Evolutionary conservation across 2,888 invertebrate species (phyloP).

Genomic region (Chymomyza procnemis): DNA sequence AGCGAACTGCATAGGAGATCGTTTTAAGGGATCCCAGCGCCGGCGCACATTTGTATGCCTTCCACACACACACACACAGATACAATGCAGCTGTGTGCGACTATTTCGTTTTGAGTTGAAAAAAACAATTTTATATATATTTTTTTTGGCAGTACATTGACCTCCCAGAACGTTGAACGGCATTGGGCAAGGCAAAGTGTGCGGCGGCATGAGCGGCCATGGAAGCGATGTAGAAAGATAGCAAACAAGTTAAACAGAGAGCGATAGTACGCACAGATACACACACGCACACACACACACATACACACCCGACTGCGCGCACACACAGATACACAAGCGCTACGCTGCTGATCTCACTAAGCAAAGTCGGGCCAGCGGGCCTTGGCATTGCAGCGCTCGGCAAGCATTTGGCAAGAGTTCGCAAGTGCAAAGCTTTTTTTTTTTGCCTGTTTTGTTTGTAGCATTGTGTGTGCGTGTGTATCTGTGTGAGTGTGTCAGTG

Average conservation of each 20-base stretch:
- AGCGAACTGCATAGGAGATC: conserved; percentile 63
- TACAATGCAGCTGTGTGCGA: conserved; percentile 37
- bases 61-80: conserved; percentile 27
- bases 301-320: conserved; percentile 17
- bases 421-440: conserved; percentile 28
- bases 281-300: conserved; percentile 20
- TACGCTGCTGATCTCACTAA: conserved; percentile 34
- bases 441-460: too few species aligned
- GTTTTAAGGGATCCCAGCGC: conserved; percentile 22
- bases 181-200: conserved; percentile 36
- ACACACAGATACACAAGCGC: conserved; percentile 26
- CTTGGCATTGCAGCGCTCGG: conserved; percentile 9
- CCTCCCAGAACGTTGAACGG: conserved; percentile 36
- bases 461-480: neutral
- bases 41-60: conserved; percentile 57
- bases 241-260: conserved; percentile 65
- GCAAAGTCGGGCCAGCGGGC: conserved; percentile 5
- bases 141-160: conserved; percentile 68
- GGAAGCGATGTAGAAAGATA: conserved; percentile 61
- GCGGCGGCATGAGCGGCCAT: conserved; percentile 6
- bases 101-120: conserved; percentile 65
- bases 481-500: neutral
- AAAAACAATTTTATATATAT: conserved; percentile 31
- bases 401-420: conserved; percentile 13
- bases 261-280: conserved; percentile 47